These are phyloP conservation scores for Hippopotamyrus pictus DNA, from an alignment of 2,797 vertebrate species.

Conservation along the genomic window DNA sequence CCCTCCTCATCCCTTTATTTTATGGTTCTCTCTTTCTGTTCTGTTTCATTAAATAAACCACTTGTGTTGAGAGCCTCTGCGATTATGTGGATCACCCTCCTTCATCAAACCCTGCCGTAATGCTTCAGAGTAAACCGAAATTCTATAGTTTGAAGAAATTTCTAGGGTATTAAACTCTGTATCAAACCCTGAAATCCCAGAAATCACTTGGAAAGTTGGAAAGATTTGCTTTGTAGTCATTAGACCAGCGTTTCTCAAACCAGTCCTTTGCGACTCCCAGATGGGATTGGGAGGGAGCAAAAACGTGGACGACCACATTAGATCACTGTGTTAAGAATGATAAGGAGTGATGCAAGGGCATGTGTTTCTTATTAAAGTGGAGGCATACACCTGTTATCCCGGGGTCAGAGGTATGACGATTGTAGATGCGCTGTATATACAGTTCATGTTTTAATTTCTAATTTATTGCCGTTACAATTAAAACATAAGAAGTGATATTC, in stretches of 20 bases:
- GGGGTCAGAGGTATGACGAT: neutral
- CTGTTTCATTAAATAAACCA: neutral
- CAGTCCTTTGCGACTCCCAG: neutral
- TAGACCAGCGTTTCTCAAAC: neutral
- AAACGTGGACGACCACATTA: neutral
- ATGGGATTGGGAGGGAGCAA: neutral
- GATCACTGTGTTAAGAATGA: neutral
- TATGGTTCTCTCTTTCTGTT: neutral
- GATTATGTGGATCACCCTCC: neutral
- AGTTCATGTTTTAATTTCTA: neutral
- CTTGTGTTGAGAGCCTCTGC: neutral
- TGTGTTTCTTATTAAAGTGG: neutral
- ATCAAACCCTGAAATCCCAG: neutral
- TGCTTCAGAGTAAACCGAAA: neutral
- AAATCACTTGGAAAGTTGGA: neutral
- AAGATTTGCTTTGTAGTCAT: neutral
- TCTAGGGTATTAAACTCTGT: neutral
- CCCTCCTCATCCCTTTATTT: neutral
- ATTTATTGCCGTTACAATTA: neutral
- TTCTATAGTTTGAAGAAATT: neutral
- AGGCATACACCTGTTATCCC: neutral
- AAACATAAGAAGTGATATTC: neutral
- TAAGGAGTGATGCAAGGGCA: neutral
- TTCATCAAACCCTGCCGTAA: neutral
- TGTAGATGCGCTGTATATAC: neutral